phyloP scores from a whole-genome alignment of 1,140 invertebrate genomes.

The Dolichoris vasculosae region DNA sequence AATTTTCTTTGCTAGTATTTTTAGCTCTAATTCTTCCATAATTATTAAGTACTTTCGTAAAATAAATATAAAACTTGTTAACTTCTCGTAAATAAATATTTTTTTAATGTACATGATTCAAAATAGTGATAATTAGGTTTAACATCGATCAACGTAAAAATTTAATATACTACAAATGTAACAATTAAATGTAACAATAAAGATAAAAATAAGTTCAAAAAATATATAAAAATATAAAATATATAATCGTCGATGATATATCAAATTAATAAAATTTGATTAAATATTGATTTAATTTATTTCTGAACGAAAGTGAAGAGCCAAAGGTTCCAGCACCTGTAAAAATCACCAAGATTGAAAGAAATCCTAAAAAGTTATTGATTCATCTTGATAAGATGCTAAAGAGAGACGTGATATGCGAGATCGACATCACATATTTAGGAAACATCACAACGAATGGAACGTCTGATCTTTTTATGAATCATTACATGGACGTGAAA shows the following conservation, averaged over 20 bases:
- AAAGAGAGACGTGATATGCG: slow-evolving; percentile 71
- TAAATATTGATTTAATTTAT: not conserved
- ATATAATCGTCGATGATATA: too few species aligned
- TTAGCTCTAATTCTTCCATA: not conserved
- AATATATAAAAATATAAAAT: too few species aligned
- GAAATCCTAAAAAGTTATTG: slow-evolving; percentile 50
- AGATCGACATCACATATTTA: slow-evolving; percentile 77
- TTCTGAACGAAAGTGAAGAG: slow-evolving; percentile 18
- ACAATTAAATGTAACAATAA: too few species aligned
- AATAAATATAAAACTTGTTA: not conserved
- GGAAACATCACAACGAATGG: slow-evolving; percentile 77
- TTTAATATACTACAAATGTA: too few species aligned
- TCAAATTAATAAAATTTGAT: not conserved
- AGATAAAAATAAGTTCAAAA: too few species aligned
- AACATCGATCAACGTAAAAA: too few species aligned
- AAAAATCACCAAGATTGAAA: slow-evolving; percentile 50
- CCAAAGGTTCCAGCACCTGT: slow-evolving; percentile 32
- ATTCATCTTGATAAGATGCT: slow-evolving; percentile 77
- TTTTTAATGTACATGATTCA: not conserved
- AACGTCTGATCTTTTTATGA: slow-evolving; percentile 79
- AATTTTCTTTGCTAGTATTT: not conserved
- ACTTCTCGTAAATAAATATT: not conserved
- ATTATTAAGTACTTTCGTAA: not conserved
- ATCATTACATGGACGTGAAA: slow-evolving; percentile 74
- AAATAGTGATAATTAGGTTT: too few species aligned